phyloP scores from a whole-genome alignment of 2,797 vertebrate species.

The Hapalemur alaotrensis region DNA sequence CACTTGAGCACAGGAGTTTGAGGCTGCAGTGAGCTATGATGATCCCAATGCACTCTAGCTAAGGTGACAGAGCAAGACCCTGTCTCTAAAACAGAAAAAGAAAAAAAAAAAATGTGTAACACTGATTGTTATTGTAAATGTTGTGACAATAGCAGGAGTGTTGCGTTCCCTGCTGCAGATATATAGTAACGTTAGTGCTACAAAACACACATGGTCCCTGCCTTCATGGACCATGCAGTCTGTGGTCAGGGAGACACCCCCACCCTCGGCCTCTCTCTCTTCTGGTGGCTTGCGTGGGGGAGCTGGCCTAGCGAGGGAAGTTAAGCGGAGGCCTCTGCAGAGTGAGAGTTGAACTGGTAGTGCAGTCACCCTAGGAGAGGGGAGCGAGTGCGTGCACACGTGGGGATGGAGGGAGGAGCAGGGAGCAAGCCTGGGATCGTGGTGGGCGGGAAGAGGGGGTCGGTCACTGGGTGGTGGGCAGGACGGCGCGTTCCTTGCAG shows the following conservation, averaged over 20 bases:
- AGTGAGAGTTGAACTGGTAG: not conserved
- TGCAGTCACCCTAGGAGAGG: not conserved
- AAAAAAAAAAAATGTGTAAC: not conserved
- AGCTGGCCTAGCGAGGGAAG: not conserved
- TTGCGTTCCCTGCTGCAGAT: not conserved
- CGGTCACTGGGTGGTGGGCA: not conserved
- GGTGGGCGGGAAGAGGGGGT: not conserved
- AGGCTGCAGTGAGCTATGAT: not conserved
- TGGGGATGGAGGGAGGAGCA: not conserved
- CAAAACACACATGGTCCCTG: not conserved
- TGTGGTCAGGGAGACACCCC: not conserved
- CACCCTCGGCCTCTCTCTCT: not conserved
- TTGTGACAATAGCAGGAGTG: too few species aligned
- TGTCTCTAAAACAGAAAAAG: not conserved
- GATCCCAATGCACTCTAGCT: not conserved
- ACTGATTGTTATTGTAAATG: not conserved
- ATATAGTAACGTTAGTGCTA: too few species aligned
- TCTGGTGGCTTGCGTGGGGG: not conserved
- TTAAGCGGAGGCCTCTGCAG: not conserved
- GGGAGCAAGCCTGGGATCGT: not conserved
- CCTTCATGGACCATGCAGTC: not conserved
- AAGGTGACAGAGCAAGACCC: not conserved
- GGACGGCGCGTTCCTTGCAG: too few species aligned
- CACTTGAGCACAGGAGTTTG: not conserved
- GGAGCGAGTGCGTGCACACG: fast-evolving